Evolutionary conservation across 2,797 vertebrate species (phyloP).

Genomic region (Lagorchestes hirsutus): DNA sequence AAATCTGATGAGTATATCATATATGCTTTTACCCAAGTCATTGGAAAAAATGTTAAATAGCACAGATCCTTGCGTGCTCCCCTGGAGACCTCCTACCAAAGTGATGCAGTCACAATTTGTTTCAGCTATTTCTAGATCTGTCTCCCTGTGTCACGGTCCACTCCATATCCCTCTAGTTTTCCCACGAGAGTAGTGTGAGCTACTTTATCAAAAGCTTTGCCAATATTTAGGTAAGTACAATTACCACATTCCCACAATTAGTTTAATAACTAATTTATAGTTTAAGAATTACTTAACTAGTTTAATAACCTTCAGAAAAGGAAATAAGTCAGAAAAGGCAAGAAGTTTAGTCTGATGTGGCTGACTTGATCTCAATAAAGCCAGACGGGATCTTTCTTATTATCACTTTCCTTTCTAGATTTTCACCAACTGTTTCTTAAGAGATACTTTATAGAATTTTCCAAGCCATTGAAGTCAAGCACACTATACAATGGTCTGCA

Average conservation of each 20-base stretch:
- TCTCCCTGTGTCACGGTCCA: no score
- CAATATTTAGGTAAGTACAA: not conserved
- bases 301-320: not conserved
- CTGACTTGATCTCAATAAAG: not conserved
- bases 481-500: not conserved
- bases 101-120: no score
- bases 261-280: not conserved
- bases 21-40: no score
- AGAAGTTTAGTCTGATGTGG: not conserved
- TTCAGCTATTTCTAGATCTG: no score
- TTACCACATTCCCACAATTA: not conserved
- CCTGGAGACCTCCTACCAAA: no score
- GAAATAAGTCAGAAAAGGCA: not conserved
- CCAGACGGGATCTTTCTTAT: not conserved
- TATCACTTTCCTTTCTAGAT: not conserved
- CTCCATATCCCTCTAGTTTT: not conserved
- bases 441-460: not conserved
- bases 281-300: not conserved
- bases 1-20: no score
- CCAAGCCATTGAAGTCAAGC: not conserved
- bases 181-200: not conserved
- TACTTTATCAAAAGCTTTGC: not conserved
- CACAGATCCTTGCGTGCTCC: no score
- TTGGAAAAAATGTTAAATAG: no score
- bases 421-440: not conserved